These are phyloP conservation scores for Ceryle rudis DNA, from an alignment of 2,797 vertebrate species.

Conservation along the genomic window DNA sequence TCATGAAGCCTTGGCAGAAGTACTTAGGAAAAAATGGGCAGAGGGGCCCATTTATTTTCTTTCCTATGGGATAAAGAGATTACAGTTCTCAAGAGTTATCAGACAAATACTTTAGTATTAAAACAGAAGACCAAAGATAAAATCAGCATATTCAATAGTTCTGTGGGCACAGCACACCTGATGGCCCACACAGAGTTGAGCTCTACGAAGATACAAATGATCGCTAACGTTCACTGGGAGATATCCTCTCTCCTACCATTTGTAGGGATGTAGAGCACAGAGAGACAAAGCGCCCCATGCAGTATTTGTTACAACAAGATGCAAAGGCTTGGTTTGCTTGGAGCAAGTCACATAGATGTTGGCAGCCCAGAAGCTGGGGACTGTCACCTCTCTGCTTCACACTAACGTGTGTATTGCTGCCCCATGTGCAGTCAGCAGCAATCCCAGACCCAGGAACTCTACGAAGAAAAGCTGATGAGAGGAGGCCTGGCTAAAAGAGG, in stretches of 20 bases:
- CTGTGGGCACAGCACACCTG: background rate
- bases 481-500: background rate
- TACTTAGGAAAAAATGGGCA: background rate
- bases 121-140: background rate
- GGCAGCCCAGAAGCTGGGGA: background rate
- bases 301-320: background rate
- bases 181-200: background rate
- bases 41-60: background rate
- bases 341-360: background rate
- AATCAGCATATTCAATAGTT: background rate
- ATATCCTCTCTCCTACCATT: background rate
- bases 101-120: background rate
- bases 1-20: background rate
- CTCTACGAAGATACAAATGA: background rate
- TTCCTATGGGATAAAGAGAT: background rate
- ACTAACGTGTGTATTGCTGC: background rate
- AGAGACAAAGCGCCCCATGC: fast-evolving
- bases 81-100: background rate
- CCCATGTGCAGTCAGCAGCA: fast-evolving
- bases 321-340: background rate
- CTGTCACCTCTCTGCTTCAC: background rate
- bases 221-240: fast-evolving
- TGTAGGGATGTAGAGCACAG: background rate
- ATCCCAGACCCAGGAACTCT: background rate
- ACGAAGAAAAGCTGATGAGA: fast-evolving